Percentiles rank a stretch among this genome's conserved stretches.
Conservation (phyloP, 1,140 invertebrate genomes). For the Druon quercuslanigerum region DNA sequence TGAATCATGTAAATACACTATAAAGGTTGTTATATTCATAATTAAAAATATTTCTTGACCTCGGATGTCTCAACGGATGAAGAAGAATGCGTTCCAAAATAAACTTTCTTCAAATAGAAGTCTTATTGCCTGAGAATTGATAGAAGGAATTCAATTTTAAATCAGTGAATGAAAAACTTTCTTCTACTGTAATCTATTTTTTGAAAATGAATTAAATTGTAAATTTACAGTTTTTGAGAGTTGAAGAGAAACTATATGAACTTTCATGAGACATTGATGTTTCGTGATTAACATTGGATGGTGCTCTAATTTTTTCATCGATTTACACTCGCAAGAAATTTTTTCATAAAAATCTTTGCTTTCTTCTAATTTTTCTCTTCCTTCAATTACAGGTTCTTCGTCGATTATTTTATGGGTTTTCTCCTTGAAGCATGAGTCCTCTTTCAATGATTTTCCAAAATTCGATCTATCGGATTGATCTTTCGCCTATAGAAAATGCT, state of each 20-base stretch:
- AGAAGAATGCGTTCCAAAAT: slow-evolving; percentile 50
- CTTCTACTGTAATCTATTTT: neutral
- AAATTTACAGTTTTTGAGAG: slow-evolving; percentile 60
- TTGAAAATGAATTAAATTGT: slow-evolving; percentile 15
- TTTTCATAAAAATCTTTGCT: slow-evolving; percentile 6
- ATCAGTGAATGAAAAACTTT: slow-evolving; percentile 18
- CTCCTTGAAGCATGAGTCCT: neutral
- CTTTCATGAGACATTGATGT: slow-evolving; percentile 61
- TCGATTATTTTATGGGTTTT: neutral
- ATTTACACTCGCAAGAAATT: neutral
- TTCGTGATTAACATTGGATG: slow-evolving; percentile 41
- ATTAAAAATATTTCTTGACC: slow-evolving; percentile 54
- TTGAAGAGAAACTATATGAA: slow-evolving; percentile 60
- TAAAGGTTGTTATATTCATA: no score
- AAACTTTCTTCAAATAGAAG: slow-evolving; percentile 50
- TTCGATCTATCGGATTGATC: neutral
- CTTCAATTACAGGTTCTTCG: neutral
- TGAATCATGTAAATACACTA: no score
- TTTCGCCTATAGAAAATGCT: neutral
- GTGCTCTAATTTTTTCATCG: neutral
- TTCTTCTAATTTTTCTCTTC: neutral
- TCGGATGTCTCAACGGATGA: slow-evolving; percentile 63
- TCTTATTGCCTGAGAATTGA: slow-evolving; percentile 53
- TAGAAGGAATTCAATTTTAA: slow-evolving; percentile 32
- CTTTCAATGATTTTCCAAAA: neutral